Conservation (phyloP, 2,888 invertebrate genomes). For the Sinhomidia bicolor region DNA sequence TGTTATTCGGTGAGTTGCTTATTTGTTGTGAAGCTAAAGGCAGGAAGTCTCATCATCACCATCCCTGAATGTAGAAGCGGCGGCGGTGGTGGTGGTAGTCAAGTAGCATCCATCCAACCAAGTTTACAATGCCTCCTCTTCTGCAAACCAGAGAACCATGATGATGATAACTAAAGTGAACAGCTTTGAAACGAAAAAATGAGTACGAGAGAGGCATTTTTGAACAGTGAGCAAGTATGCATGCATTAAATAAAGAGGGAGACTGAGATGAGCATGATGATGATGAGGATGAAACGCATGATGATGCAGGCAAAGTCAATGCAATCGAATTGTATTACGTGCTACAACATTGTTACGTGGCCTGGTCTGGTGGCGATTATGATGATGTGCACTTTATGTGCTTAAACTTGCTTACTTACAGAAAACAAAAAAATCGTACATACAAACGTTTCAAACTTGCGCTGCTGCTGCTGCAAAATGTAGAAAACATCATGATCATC, state of each 20-base stretch:
- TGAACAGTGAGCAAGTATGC: background rate
- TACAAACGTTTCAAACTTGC: background rate
- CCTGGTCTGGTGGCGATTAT: background rate
- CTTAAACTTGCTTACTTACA: background rate
- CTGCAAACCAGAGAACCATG: background rate
- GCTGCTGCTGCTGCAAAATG: constrained; percentile 36
- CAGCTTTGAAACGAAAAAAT: background rate
- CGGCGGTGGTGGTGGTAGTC: background rate
- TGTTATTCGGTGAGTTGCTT: background rate
- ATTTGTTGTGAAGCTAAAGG: constrained; percentile 3
- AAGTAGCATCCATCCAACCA: background rate
- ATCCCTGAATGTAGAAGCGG: background rate
- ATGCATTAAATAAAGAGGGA: background rate
- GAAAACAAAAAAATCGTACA: background rate
- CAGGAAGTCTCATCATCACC: constrained; percentile 39
- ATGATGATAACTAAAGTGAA: background rate
- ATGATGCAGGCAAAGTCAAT: constrained; percentile 29
- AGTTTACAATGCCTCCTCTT: background rate
- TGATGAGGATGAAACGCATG: constrained; percentile 20
- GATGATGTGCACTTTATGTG: constrained; percentile 29
- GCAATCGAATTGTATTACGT: constrained; percentile 13
- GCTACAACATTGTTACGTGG: background rate
- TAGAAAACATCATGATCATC: constrained; percentile 30
- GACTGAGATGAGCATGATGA: background rate
- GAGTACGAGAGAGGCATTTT: background rate